Evolutionary conservation across 2,888 invertebrate species (phyloP), one percentile per base, ranked within the genome.

Genomic region (Neoaliturus tenellus): DNA sequence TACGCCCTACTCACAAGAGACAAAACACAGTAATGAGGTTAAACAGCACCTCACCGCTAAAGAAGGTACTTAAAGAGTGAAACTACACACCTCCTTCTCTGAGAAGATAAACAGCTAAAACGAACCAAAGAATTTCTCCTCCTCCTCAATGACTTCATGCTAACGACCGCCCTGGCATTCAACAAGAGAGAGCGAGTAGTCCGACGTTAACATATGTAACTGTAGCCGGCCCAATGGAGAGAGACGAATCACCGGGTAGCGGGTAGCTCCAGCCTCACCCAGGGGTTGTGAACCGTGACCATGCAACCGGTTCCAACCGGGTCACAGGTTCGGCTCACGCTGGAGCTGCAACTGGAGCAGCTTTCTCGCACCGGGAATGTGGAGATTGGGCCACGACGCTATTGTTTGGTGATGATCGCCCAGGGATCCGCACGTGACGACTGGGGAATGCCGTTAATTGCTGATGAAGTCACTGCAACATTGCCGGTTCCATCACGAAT

Each of bases 301-400:
- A 51, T 23, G 51, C 51, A 23, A 51, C 20, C 51, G 51, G 51
- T 51, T 23, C 28, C 28, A 62, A 62, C 62, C 62, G 25, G 51
- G 51, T 51, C 51, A 51, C 20, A 17, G 20, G 51, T 51, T 51
- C 51, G 48, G 55, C 23, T 6, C 12, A 23, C 55, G 12, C 14
- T 31, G 12, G 1, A 12, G 31, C 28, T 2, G 5, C 28, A 62
- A 28, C 62, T 62, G 62, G 62, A 62, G 62, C 62, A 62, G 62
- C 62, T 62, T 62, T 62, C 62, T 28, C 62, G 62, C 62, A 5
- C 31, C 5, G 62, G 62, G 62, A 62, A 62, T 62, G 62, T 62
- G 62, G 25, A 62, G 62, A 14, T 51, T 51, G 51, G 51, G 51
- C n/a, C 51, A 51, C 51, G 20, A 3, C 20, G 4, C 51, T 51